Base-by-base conservation (phyloP, 2,797 vertebrate genomes). In the Kryptolebias ocellatus region DNA sequence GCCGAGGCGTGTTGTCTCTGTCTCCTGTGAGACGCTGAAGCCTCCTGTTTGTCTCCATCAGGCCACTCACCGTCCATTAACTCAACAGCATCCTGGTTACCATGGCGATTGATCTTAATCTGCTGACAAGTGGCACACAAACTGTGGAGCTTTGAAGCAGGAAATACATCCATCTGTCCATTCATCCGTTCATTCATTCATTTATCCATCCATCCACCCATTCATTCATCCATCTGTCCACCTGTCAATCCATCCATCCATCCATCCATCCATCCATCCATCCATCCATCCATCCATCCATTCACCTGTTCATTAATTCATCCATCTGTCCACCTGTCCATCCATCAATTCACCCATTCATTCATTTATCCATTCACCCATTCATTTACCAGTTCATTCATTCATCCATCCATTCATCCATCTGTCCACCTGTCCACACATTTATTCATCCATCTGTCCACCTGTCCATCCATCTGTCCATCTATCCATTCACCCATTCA, bases 71-170 rank as follows among this genome's bases (percentile, higher is more conserved):
- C 59, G 47, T 68, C 63, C 49, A 75, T 67, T 75, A 63, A 60
- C 46, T n/a, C 39, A 51, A 53, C 50, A 55, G 64, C 57, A 64
- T 66, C 45, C 57, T 15, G 62, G 81, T 84, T 79, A 53, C 79
- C 74, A 81, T 87, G 76, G 76, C 31, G 52, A 83, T 68, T 64
- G 11, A 53, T 60, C 45, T 61, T 9, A 59, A 18, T 65, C 49
- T 16, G 51, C 18, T 37, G 37, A 47, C 55, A 55, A 78, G 28
- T 8, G 28, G 16, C 5, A 53, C 52, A 34, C 7, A 47, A 64
- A 45, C 29, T 53, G 1, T 42, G 24, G 34, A 15, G 16, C 17
- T 1, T 18, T 52, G 16, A 7, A 20, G 49, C 39, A 3, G 12
- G 4, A 15, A 49, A 67, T 61, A 7, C 4, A 18, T 64, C 61